Evolutionary conservation across 2,888 invertebrate genomes (phyloP).

Genomic region (Scrobipalpa costella): DNA sequence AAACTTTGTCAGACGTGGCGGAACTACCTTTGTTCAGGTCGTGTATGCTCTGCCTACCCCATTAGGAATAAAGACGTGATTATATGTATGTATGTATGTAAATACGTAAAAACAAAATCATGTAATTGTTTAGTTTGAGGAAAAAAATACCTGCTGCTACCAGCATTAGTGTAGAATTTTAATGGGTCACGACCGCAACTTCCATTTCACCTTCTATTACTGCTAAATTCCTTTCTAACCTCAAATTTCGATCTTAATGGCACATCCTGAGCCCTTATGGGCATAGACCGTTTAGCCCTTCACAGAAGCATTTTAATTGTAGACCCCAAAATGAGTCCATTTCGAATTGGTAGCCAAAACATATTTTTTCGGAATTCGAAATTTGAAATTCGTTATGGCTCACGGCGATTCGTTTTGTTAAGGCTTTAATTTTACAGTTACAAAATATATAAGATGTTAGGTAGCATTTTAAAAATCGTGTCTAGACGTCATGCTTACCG

Average conservation of each 20-base stretch:
- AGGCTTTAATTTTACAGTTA: slow-evolving; percentile 13
- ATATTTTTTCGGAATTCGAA: background rate
- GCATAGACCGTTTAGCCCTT: slow-evolving; percentile 38
- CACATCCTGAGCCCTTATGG: slow-evolving; percentile 34
- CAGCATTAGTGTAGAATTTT: background rate
- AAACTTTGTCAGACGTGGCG: too few species aligned
- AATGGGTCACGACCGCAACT: slow-evolving; percentile 10
- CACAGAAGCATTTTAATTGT: slow-evolving; percentile 41
- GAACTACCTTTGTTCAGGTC: too few species aligned
- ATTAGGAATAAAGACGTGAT: too few species aligned
- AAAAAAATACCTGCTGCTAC: background rate
- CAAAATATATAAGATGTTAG: background rate
- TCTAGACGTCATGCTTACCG: background rate
- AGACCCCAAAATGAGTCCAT: slow-evolving; percentile 29
- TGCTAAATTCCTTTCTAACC: slow-evolving; percentile 16
- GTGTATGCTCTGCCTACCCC: too few species aligned
- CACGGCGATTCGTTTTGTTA: slow-evolving; percentile 11
- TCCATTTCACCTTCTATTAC: slow-evolving; percentile 8
- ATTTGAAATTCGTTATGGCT: slow-evolving; percentile 9
- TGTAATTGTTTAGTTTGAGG: too few species aligned
- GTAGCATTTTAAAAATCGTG: background rate
- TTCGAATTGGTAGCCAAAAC: slow-evolving; percentile 32
- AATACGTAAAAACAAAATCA: too few species aligned
- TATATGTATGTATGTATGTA: too few species aligned
- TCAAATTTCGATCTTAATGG: background rate